Evolutionary conservation across 2,888 invertebrate species (phyloP).

Genomic region (Lasioglossum villosulum): DNA sequence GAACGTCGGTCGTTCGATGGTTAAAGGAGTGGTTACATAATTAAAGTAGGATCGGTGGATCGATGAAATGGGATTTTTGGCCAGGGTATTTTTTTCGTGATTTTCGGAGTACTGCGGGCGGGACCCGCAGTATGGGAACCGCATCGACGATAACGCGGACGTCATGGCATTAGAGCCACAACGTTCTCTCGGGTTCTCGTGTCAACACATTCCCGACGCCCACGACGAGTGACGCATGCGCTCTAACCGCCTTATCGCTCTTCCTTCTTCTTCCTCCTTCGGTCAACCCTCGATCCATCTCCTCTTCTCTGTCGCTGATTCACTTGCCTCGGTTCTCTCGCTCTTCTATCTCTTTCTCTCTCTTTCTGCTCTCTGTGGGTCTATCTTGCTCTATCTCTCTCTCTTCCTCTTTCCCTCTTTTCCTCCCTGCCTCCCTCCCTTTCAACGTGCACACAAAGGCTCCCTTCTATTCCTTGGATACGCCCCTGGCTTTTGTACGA

Average conservation of each 20-base stretch:
- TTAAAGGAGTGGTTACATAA: conserved; percentile 2
- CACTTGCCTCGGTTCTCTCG: conserved; percentile 47
- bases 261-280: conserved; percentile 47
- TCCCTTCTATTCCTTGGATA: conserved; percentile 58
- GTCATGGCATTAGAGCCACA: conserved; percentile 64
- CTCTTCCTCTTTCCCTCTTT: not conserved
- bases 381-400: not conserved
- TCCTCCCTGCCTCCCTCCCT: conserved; percentile 14
- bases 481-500: conserved; percentile 69
- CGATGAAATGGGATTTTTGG: conserved; percentile 28
- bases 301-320: conserved; percentile 44
- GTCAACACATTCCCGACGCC: conserved; percentile 74
- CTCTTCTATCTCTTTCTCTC: conserved; percentile 7
- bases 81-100: conserved; percentile 36
- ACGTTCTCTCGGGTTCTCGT: conserved; percentile 60
- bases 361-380: conserved; percentile 3
- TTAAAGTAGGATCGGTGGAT: not conserved
- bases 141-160: conserved; percentile 66
- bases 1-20: not conserved
- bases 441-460: conserved; percentile 51
- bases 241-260: conserved; percentile 59
- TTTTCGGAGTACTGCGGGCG: conserved; percentile 13
- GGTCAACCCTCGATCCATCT: conserved; percentile 46
- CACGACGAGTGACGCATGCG: conserved; percentile 73
- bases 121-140: conserved; percentile 60